Evolutionary conservation across 2,797 vertebrate genomes (phyloP).

Genomic region (Sebastes umbrosus): DNA sequence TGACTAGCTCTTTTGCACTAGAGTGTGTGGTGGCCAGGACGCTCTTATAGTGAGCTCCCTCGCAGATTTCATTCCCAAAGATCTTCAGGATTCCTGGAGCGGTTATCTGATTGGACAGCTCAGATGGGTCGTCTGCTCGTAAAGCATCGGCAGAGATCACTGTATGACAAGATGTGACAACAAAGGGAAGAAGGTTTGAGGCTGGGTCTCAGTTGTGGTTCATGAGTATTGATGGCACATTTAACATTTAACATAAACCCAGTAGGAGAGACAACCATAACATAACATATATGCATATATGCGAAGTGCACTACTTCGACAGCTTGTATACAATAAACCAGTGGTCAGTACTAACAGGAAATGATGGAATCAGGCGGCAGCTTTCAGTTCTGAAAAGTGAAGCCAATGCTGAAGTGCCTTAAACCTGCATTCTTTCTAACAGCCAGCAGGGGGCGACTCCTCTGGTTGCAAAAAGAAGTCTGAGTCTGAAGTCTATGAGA

Average conservation of each 20-base stretch:
- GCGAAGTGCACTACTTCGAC: neutral
- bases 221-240: neutral
- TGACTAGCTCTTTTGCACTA: slow-evolving; percentile 84
- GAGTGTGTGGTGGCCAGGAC: slow-evolving; percentile 86
- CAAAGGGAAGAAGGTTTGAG: neutral
- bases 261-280: neutral
- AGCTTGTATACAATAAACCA: neutral
- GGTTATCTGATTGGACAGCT: slow-evolving; percentile 85
- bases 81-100: slow-evolving; percentile 87
- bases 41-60: slow-evolving; percentile 87
- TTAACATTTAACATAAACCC: neutral
- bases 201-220: neutral
- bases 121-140: slow-evolving; percentile 77
- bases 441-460: too few species aligned
- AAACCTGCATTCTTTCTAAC: too few species aligned
- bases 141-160: slow-evolving; percentile 45
- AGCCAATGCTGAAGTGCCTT: too few species aligned
- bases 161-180: slow-evolving; percentile 14
- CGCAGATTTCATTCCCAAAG: slow-evolving; percentile 85
- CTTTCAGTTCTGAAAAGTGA: too few species aligned
- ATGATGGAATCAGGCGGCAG: neutral
- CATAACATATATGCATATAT: neutral
- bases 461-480: too few species aligned
- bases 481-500: too few species aligned
- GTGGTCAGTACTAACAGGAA: neutral